These are phyloP conservation scores for Drosophila peninsularis DNA, from an alignment of 2,888 invertebrate genomes.

Conservation along the genomic window DNA sequence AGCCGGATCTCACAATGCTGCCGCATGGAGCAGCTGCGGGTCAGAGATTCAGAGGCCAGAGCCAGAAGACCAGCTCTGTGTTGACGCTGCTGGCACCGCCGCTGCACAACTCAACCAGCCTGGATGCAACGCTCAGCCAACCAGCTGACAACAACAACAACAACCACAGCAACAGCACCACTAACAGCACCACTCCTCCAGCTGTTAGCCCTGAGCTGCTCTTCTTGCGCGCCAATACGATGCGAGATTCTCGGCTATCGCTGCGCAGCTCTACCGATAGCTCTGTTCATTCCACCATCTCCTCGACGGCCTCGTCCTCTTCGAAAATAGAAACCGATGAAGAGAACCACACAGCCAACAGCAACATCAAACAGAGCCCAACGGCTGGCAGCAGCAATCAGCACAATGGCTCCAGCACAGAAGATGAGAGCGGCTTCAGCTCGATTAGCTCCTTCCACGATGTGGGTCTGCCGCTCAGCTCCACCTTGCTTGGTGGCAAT, in stretches of 20 bases:
- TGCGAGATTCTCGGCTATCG: conserved; percentile 84
- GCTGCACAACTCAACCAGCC: conserved; percentile 68
- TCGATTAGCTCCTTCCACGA: conserved; percentile 94
- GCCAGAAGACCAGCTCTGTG: conserved; percentile 54
- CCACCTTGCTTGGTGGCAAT: conserved; percentile 66
- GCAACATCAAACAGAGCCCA: conserved; percentile 40
- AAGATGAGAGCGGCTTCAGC: conserved; percentile 94
- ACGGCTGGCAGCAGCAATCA: conserved; percentile 31
- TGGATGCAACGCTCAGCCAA: conserved; percentile 32
- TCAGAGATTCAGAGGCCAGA: conserved; percentile 61
- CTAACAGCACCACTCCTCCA: background rate
- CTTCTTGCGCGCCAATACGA: conserved; percentile 82
- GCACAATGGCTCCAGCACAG: conserved; percentile 84
- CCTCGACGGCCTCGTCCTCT: conserved; percentile 80
- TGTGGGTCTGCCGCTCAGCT: conserved; percentile 88
- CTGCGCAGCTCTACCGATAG: conserved; percentile 84
- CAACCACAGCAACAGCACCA: conserved; percentile 8
- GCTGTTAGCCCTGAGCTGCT: conserved; percentile 78
- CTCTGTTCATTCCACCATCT: conserved; percentile 84
- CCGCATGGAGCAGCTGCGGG: conserved; percentile 27
- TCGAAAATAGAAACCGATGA: conserved; percentile 84
- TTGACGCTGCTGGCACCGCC: conserved; percentile 54
- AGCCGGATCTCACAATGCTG: conserved; percentile 85
- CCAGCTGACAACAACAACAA: conserved; percentile 13
- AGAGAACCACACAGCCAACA: conserved; percentile 57